Percentiles rank a stretch among this genome's conserved stretches.
phyloP scores from a whole-genome alignment of 2,888 invertebrate genomes.

The Leucoptera coffeella region DNA sequence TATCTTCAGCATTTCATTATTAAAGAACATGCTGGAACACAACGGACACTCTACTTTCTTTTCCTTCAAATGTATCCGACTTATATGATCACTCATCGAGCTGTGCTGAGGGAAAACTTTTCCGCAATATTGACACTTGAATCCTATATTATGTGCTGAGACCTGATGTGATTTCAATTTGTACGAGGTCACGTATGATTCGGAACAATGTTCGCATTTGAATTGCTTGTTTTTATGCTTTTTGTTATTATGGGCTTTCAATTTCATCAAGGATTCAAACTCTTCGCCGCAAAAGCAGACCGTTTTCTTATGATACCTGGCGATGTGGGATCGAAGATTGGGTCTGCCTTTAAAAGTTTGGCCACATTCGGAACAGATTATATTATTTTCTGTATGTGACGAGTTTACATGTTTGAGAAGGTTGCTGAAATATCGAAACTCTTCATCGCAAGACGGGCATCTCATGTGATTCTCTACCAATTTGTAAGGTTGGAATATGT shows the following conservation, averaged over 20 bases:
- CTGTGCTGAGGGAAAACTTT: conserved; percentile 36
- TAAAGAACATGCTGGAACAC: conserved; percentile 37
- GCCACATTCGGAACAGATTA: conserved; percentile 8
- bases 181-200: conserved; percentile 29
- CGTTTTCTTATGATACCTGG: conserved; percentile 7
- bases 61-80: conserved; percentile 34
- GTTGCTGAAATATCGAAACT: conserved; percentile 7
- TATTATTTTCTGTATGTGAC: conserved; percentile 7
- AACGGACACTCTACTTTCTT: conserved; percentile 30
- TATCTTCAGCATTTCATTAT: conserved; percentile 41
- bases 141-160: conserved; percentile 21
- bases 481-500: conserved; percentile 34
- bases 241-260: conserved; percentile 40
- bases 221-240: conserved; percentile 39
- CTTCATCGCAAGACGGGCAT: conserved; percentile 30
- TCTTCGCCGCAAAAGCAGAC: conserved; percentile 29
- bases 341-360: conserved; percentile 7
- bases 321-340: conserved; percentile 7
- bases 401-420: conserved; percentile 8
- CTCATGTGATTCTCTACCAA: conserved; percentile 16
- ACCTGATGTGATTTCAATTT: conserved; percentile 35
- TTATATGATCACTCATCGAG: conserved; percentile 40
- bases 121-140: conserved; percentile 37
- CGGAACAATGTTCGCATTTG: conserved; percentile 38
- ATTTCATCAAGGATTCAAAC: conserved; percentile 36